Conservation (phyloP, 2,797 vertebrate species). For the Megaceryle alcyon region DNA sequence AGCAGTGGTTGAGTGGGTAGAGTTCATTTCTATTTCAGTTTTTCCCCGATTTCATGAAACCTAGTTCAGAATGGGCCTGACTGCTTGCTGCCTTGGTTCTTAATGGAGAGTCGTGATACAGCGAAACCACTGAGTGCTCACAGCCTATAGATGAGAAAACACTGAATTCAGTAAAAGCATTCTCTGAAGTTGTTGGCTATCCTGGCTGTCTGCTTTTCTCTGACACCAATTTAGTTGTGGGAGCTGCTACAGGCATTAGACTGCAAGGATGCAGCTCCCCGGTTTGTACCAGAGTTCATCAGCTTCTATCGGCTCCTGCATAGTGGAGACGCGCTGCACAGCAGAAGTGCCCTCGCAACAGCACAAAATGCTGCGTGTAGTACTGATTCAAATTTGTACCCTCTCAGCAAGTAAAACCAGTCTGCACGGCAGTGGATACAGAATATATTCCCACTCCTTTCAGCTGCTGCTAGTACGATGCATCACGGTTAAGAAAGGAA, state of each 20-base stretch:
- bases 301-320: not conserved
- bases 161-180: not conserved
- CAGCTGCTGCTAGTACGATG: not conserved
- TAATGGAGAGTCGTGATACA: not conserved
- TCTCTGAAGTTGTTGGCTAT: not conserved
- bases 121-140: not conserved
- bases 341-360: not conserved
- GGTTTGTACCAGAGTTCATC: not conserved
- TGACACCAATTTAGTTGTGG: not conserved
- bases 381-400: not conserved
- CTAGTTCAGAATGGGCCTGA: not conserved
- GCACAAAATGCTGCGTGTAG: not conserved
- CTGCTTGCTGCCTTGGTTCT: not conserved
- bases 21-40: not conserved
- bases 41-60: not conserved
- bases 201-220: not conserved
- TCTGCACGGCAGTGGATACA: not conserved
- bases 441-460: not conserved
- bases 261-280: not conserved
- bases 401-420: not conserved
- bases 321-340: not conserved
- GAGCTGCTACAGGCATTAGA: not conserved
- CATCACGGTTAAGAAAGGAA: not conserved
- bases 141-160: not conserved
- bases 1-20: not conserved